phyloP scores from a whole-genome alignment of 2,113 vertebrate species.

The Polypterus senegalus region DNA sequence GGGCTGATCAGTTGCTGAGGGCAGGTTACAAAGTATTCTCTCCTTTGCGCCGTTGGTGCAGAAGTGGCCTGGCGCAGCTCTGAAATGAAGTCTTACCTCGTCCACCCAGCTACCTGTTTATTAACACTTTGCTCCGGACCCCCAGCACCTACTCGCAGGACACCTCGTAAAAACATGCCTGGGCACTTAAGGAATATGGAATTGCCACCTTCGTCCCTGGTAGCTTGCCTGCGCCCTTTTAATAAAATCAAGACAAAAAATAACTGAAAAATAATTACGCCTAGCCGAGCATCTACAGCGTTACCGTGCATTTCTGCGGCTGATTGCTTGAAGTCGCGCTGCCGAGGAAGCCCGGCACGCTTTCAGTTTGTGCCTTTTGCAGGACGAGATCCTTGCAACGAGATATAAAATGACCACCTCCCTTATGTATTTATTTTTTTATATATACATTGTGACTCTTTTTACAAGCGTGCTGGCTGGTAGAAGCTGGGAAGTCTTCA shows the following conservation, averaged over 20 bases:
- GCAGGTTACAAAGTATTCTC: constrained; percentile 19
- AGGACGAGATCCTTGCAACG: neutral
- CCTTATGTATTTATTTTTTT: neutral
- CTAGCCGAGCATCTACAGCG: constrained; percentile 54
- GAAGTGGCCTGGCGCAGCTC: constrained; percentile 56
- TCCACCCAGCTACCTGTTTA: constrained; percentile 69
- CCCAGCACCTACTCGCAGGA: constrained; percentile 68
- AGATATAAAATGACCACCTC: neutral
- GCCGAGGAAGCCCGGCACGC: constrained; percentile 17
- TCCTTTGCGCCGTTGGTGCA: constrained; percentile 17
- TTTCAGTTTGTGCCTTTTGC: neutral
- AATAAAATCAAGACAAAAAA: constrained; percentile 94
- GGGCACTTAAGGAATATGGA: constrained; percentile 53
- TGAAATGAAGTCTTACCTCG: constrained; percentile 51
- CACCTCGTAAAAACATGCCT: constrained; percentile 83
- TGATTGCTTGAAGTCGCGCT: constrained; percentile 36
- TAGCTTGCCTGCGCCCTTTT: constrained; percentile 48
- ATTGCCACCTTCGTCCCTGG: constrained; percentile 42
- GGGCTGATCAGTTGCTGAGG: constrained; percentile 20
- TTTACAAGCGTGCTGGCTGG: constrained; percentile 6
- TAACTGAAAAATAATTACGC: constrained; percentile 82
- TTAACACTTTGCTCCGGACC: constrained; percentile 67
- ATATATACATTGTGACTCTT: too few species aligned
- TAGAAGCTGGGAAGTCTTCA: constrained; percentile 18
- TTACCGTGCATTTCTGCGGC: constrained; percentile 49